Base-by-base conservation (phyloP, 2,888 invertebrate species). In the Matsumyia berberina region DNA sequence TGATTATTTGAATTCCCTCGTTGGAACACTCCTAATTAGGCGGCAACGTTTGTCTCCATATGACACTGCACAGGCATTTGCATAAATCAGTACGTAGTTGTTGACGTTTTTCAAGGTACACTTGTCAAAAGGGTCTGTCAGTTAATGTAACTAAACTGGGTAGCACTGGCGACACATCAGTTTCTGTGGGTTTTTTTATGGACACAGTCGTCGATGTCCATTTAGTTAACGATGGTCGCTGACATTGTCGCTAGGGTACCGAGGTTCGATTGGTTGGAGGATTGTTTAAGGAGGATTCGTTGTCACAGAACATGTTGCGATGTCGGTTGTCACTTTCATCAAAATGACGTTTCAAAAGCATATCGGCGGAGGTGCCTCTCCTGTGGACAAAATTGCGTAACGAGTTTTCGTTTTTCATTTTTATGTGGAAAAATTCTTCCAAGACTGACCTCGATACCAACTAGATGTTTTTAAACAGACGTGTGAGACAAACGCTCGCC, bases 121-220 rank as follows among this genome's bases (percentile, higher is more conserved):
- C 79, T 69, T 83, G 67, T 83, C 83, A 73, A 58, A 79, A 83
- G 83, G 79, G 78, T 17, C 57, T 69, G 80, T 80, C 73, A 62
- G 35, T 69, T 62, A 37, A 44, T 58, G 31, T 29, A 83, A 73
- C 79, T 78, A 76, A 62, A 78, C 60, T 73, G 69, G 70, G 24
- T 24, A 24, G 24, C 24, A 24, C 24, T 24, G 24, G 24, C 77
- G 76, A 51, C 76, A 64, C 42, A 62, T 60, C n/a, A n/a, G 76
- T 44, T 35, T 53, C 73, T 73, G 60, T 55, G 39, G 44, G 44
- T 44, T 53, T 60, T 24, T 49, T 24, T 24, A 24, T 24, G 24
- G 2, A 55, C 37, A 42, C 44, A 66, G 37, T 66, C 60, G 72
- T 78, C 78, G 53, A 60, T 77, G 78, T 78, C 72, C 72, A 49